These are phyloP conservation scores for Caenorhabditis afra DNA, from an alignment of 2,888 invertebrate genomes.

Conservation along the genomic window DNA sequence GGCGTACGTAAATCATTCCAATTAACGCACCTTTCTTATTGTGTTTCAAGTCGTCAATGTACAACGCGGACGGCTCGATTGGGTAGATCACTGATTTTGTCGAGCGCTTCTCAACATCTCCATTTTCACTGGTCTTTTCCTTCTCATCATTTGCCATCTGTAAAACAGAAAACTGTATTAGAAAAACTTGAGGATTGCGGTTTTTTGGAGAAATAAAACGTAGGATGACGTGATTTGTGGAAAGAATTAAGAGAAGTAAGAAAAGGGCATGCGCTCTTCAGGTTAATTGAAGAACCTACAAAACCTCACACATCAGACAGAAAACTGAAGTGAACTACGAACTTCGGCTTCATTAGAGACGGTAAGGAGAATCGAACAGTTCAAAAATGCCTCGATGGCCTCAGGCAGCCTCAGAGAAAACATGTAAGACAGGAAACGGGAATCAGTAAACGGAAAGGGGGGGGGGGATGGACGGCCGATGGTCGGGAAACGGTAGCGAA, in stretches of 20 bases:
- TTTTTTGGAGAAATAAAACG: not conserved
- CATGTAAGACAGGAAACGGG: slow-evolving; percentile 85
- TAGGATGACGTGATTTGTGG: not conserved
- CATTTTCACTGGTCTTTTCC: slow-evolving; percentile 22
- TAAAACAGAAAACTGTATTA: not conserved
- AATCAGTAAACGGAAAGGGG: slow-evolving; percentile 7
- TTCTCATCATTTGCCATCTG: slow-evolving; percentile 55
- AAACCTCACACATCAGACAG: slow-evolving; percentile 28
- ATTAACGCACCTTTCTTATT: slow-evolving; percentile 59
- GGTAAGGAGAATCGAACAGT: slow-evolving; percentile 22
- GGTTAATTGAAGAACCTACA: not conserved
- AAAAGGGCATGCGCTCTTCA: slow-evolving; percentile 27
- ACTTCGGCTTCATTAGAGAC: slow-evolving; percentile 38
- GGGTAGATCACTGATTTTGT: slow-evolving; percentile 61
- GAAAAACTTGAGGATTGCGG: not conserved
- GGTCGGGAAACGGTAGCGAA: slow-evolving; percentile 14
- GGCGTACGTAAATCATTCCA: no score
- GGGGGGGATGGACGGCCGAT: not conserved
- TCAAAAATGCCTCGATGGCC: slow-evolving; percentile 91
- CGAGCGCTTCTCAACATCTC: slow-evolving; percentile 22
- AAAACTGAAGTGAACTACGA: slow-evolving; percentile 3
- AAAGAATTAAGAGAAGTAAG: not conserved
- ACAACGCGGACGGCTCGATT: slow-evolving; percentile 62
- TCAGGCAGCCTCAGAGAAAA: no score
- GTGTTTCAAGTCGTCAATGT: slow-evolving; percentile 65